Evolutionary conservation across 2,888 invertebrate species (phyloP).

Genomic region (Eutolmus rufibarbis): DNA sequence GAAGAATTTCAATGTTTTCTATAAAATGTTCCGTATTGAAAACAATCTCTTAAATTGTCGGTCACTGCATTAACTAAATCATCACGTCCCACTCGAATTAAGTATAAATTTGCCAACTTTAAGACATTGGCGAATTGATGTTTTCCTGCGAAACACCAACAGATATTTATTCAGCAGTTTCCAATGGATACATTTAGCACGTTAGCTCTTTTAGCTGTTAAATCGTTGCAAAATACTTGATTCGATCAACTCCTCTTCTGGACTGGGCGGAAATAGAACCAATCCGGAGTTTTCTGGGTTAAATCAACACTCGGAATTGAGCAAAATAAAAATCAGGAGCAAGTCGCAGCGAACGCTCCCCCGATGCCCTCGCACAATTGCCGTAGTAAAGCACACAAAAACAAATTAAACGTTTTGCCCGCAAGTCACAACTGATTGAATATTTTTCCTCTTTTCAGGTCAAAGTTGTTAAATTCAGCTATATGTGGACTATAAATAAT

Average conservation of each 20-base stretch:
- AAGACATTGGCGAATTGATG: not conserved
- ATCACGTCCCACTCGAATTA: not conserved
- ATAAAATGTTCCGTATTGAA: not conserved
- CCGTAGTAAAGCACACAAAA: not conserved
- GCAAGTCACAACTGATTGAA: slow-evolving; percentile 4
- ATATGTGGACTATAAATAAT: slow-evolving; percentile 99
- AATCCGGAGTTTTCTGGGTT: slow-evolving; percentile 17
- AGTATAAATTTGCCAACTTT: not conserved
- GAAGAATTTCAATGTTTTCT: not conserved
- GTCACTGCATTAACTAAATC: slow-evolving; percentile 10
- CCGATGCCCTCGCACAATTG: not conserved
- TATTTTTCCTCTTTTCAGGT: slow-evolving; percentile 71
- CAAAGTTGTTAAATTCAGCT: slow-evolving; percentile 99
- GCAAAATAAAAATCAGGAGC: not conserved
- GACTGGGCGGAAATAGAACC: not conserved
- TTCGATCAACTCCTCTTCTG: not conserved
- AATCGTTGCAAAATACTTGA: slow-evolving; percentile 37
- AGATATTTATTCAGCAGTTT: slow-evolving; percentile 35
- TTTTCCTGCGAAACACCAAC: not conserved
- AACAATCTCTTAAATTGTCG: not conserved
- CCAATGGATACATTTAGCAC: slow-evolving; percentile 6
- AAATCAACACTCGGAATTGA: slow-evolving; percentile 7
- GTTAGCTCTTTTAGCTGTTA: slow-evolving; percentile 7
- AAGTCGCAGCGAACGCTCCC: not conserved
- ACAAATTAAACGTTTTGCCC: not conserved